These are phyloP conservation scores for Casuarius casuarius DNA, from an alignment of 2,113 vertebrate species.

Conservation along the genomic window DNA sequence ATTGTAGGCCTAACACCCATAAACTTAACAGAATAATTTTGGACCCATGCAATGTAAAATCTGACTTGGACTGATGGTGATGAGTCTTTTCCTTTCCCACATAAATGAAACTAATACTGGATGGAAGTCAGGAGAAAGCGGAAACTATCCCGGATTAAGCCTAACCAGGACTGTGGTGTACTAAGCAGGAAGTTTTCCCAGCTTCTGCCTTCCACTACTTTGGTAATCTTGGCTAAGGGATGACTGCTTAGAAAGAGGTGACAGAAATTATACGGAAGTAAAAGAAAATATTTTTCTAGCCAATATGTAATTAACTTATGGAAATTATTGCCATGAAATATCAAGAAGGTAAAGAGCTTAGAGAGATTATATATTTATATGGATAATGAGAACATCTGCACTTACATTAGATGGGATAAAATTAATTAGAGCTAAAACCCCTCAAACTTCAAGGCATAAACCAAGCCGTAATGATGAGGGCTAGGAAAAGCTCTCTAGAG, in stretches of 20 bases:
- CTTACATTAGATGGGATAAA: background rate
- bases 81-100: background rate
- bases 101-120: background rate
- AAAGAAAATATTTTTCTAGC: background rate
- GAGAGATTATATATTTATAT: background rate
- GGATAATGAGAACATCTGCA: background rate
- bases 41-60: background rate
- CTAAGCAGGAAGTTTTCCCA: background rate
- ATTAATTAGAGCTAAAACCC: background rate
- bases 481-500: background rate
- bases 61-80: background rate
- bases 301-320: background rate
- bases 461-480: background rate
- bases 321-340: conserved; percentile 5
- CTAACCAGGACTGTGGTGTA: background rate
- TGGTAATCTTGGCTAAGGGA: background rate
- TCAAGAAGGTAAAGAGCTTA: background rate
- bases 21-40: background rate
- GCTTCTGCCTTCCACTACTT: background rate
- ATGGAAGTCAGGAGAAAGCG: background rate
- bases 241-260: background rate
- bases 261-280: background rate
- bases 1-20: background rate
- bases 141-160: fast-evolving
- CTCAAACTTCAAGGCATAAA: background rate